phyloP scores from a whole-genome alignment of 2,797 vertebrate species.

The Chaetodon trifasciatus region DNA sequence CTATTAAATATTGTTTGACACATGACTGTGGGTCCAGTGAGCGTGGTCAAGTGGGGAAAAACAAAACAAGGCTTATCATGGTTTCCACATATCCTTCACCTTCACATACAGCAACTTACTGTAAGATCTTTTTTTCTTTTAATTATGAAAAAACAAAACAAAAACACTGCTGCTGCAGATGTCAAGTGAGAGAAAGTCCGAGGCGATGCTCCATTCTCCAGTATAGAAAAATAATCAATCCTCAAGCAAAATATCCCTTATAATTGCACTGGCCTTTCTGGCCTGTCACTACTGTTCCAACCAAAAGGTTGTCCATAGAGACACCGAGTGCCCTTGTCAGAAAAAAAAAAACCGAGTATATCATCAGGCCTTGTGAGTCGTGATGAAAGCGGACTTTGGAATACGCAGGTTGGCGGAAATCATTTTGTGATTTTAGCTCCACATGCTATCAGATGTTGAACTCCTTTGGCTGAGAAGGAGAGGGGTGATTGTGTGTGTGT shows the following conservation, averaged over 20 bases:
- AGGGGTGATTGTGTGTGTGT: conserved; percentile 7
- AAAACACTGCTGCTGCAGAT: conserved; percentile 47
- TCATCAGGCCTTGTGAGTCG: conserved; percentile 28
- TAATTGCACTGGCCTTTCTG: conserved; percentile 79
- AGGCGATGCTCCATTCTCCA: conserved; percentile 54
- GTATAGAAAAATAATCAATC: conserved; percentile 75
- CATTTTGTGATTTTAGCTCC: conserved; percentile 45
- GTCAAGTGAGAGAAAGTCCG: conserved; percentile 56
- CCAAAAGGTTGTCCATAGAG: conserved; percentile 63
- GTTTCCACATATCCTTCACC: conserved; percentile 62
- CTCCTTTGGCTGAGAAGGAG: conserved; percentile 51
- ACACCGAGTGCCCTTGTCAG: conserved; percentile 53
- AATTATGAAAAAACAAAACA: conserved; percentile 45
- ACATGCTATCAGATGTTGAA: conserved; percentile 38
- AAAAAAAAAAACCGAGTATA: conserved; percentile 11
- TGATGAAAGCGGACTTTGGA: conserved; percentile 67
- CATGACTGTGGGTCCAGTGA: conserved; percentile 17
- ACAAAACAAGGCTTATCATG: conserved; percentile 73
- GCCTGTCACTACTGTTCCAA: conserved; percentile 65
- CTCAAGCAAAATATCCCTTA: conserved; percentile 76
- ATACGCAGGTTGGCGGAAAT: conserved; percentile 54
- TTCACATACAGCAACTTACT: conserved; percentile 61
- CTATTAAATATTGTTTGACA: conserved; percentile 45
- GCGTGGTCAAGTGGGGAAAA: not conserved
- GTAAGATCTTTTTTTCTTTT: conserved; percentile 24